A percentile compares a stretch with the other conserved stretches of the same genome.
Evolutionary conservation across 2,113 vertebrate genomes (phyloP).

Genomic region (Orthonyx spaldingii): DNA sequence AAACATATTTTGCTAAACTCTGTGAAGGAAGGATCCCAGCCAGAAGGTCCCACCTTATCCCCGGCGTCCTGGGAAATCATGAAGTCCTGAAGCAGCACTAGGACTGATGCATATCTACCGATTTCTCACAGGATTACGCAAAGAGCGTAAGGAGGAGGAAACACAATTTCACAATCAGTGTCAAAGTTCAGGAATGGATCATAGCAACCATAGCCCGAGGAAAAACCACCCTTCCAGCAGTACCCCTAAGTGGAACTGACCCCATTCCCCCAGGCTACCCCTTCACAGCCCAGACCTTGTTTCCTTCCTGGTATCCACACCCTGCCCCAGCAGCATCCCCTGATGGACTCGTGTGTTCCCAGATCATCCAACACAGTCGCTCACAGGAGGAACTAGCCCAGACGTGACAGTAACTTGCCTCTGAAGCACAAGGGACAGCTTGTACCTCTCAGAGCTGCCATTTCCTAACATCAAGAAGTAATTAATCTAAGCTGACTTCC

Average conservation of each 20-base stretch:
- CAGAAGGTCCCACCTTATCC: neutral
- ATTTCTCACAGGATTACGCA: slow-evolving; percentile 13
- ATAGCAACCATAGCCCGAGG: neutral
- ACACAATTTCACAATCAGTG: neutral
- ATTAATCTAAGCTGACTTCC: slow-evolving; percentile 28
- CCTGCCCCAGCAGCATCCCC: neutral
- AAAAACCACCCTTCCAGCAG: neutral
- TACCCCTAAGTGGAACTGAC: neutral
- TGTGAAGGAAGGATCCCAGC: neutral
- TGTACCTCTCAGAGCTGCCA: neutral
- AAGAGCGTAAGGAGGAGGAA: neutral
- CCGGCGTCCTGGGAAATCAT: neutral
- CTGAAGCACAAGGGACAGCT: neutral
- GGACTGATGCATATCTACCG: neutral
- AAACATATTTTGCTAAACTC: neutral
- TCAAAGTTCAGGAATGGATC: neutral
- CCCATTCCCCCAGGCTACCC: neutral
- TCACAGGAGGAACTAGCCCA: neutral
- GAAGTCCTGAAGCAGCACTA: neutral
- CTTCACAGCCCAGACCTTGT: neutral
- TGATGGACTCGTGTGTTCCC: accelerated
- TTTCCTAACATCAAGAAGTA: slow-evolving; percentile 24
- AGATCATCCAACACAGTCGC: accelerated
- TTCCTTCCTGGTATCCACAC: neutral
- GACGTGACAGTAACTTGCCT: neutral